These are phyloP conservation scores for Drosophila mulleri DNA, from an alignment of 2,888 invertebrate species.

Conservation along the genomic window DNA sequence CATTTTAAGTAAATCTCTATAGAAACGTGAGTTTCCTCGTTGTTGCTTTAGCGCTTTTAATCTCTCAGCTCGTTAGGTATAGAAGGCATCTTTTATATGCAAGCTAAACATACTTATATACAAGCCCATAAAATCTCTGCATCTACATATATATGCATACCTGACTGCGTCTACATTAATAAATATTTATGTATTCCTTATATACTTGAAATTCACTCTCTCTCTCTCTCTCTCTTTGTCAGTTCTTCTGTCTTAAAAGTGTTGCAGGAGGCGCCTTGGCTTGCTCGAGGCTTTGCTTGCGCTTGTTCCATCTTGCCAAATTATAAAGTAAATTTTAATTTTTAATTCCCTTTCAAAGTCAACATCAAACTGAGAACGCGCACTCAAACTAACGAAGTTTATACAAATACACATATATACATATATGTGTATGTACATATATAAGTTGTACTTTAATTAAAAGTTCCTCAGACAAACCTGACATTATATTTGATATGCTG, in stretches of 20 bases:
- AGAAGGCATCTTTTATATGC: background rate
- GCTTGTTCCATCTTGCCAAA: background rate
- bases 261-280: background rate
- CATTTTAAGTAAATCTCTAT: background rate
- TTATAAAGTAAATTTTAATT: constrained; percentile 21
- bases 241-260: background rate
- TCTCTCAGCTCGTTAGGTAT: background rate
- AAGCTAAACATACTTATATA: background rate
- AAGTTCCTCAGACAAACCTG: background rate
- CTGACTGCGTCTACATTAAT: background rate
- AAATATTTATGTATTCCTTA: constrained; percentile 11
- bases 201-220: background rate
- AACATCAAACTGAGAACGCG: background rate
- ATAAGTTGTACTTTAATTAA: background rate
- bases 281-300: background rate
- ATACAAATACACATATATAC: background rate
- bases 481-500: background rate
- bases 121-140: background rate
- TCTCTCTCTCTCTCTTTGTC: background rate
- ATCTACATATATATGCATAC: background rate
- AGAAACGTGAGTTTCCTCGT: background rate
- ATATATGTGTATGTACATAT: no score
- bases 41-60: background rate
- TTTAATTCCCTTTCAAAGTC: constrained; percentile 3
- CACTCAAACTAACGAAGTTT: background rate